A percentile compares a stretch with the other conserved stretches of the same genome.
phyloP scores from a whole-genome alignment of 1,140 invertebrate genomes.

The Steinernema feltiae region DNA sequence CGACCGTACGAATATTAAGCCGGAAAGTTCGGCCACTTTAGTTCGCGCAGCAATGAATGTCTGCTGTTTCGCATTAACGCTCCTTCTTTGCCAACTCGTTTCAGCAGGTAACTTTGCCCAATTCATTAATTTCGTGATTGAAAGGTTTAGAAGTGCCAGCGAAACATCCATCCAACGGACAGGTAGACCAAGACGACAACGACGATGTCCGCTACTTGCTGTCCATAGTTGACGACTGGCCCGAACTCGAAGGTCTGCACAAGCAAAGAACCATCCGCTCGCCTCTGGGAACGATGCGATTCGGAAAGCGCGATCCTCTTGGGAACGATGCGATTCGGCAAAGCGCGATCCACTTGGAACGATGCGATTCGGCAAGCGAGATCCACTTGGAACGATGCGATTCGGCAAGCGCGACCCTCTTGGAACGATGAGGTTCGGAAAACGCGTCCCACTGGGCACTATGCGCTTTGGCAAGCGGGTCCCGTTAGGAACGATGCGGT shows the following conservation, averaged over 20 bases:
- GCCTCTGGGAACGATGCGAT: constrained; percentile 48
- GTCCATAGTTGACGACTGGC: constrained; percentile 18
- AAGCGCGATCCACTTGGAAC: constrained; percentile 47
- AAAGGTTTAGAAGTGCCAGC: background rate
- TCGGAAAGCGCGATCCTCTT: constrained; percentile 36
- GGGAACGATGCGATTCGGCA: constrained; percentile 27
- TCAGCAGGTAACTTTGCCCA: background rate
- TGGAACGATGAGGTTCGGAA: background rate
- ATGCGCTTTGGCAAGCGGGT: constrained; percentile 29
- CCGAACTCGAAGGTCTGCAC: constrained; percentile 6
- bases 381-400: constrained; percentile 25
- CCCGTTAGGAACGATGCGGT: constrained; percentile 36
- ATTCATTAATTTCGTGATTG: background rate
- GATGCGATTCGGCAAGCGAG: constrained; percentile 53
- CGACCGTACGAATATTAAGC: constrained; percentile 6
- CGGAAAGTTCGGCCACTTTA: constrained; percentile 5
- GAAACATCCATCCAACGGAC: background rate
- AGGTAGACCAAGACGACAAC: constrained; percentile 14
- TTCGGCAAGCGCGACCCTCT: constrained; percentile 25
- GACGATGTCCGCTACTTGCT: constrained; percentile 2
- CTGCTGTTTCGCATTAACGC: constrained; percentile 6
- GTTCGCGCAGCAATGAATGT: constrained; percentile 11
- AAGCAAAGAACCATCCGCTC: constrained; percentile 26
- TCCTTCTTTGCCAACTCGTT: constrained; percentile 5
- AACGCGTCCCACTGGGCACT: constrained; percentile 23